Base-by-base conservation (phyloP, 2,113 vertebrate genomes). In the Bothrops jararaca region DNA sequence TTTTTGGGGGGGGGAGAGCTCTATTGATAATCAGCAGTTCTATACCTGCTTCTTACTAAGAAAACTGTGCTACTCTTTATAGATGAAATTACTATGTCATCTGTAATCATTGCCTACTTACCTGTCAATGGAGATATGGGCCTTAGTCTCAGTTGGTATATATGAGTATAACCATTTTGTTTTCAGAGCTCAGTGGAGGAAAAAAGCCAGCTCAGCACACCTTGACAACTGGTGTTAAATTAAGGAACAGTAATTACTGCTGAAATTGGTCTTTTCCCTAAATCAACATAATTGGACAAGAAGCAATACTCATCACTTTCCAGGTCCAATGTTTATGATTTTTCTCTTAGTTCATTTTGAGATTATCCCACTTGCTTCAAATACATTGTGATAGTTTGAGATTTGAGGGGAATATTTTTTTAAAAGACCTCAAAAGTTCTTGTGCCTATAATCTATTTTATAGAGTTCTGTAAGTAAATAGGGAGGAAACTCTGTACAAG, bases 31-130 rank as follows among this genome's bases (percentile, higher is more conserved):
- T 18, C 34, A 56, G 10, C 52, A 56, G 18, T 53, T 85, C 26
- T 53, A 54, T 54, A 34, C n/a, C 24, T 92, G 11, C 57, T 88
- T 92, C 48, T 18, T 88, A 26, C 24, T 8, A 88, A 88, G 29
- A 88, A 53, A 23, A 87, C 60, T n/a, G 8, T 22, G 50, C 86
- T 52, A n/a, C 18, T 20, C 6, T 57, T 39, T 87, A 15, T 5
- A 8, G 0, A 50, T 86, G 34, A 12, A 3, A 48, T 0, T 0
- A 15, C 53, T 10, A 53, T 15, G 3, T 20, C 69, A 1, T 57
- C 0, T 48, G 88, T 1, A 0, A 90, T 74, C 86, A 0, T 39
- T 0, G 12, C 26, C 88, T 87, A 18, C 22, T 88, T 89, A 29
- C 1, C 0, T 5, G 89, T 88, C 91, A 3, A 4, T 34, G 86